Evolutionary conservation across 2,797 vertebrate genomes (phyloP), one percentile per base, ranked within the genome.

Genomic region (Pangasius krempfi): DNA sequence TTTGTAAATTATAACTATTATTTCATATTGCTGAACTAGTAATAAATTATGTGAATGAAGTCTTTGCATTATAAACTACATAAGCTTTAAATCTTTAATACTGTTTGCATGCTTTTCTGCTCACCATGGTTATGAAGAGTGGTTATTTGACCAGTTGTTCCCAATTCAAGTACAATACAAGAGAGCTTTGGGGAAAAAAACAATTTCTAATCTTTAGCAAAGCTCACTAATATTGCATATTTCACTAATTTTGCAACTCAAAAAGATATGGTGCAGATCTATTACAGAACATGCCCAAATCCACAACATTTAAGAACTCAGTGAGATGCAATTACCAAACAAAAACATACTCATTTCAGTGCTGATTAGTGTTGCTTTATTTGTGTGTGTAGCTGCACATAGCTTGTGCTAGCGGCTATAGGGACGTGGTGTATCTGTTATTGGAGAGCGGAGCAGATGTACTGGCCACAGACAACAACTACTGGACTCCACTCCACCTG

Each of bases 401-500:
- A 89, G 97, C 98, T 0, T 97, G 97, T 82, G 97, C 97, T 80
- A 97, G 96, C 33, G 98, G 98, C 84, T 99, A 97, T 92, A 97
- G 95, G 91, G 97, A 98, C 1, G 97, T 98, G 86, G 96, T 93
- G 13, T 94, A 95, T n/a, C 90, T 98, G 83, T 89, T 99, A 68
- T 90, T 99, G 89, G 96, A 98, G 86, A 95, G 94, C 0, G 96
- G 96, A 0, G 97, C 96, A 1, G 97, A 99, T 92, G 95, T 96
- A 90, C 96, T 97, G 80, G 91, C 93, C 7, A 91, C 84, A 12
- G 98, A 98, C 93, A 94, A 96, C 91, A 95, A 92, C 91, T 96
- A 96, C 88, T 99, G 98, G 97, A 98, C 98, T 10, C 97, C 98
- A 1, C 96, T 99, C 20, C 98, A 99, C 91, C 93, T 99, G 93